A percentile compares a stretch with the other conserved stretches of the same genome.
Conservation (phyloP, 2,888 invertebrate genomes). For the Xestia rhomboidea region DNA sequence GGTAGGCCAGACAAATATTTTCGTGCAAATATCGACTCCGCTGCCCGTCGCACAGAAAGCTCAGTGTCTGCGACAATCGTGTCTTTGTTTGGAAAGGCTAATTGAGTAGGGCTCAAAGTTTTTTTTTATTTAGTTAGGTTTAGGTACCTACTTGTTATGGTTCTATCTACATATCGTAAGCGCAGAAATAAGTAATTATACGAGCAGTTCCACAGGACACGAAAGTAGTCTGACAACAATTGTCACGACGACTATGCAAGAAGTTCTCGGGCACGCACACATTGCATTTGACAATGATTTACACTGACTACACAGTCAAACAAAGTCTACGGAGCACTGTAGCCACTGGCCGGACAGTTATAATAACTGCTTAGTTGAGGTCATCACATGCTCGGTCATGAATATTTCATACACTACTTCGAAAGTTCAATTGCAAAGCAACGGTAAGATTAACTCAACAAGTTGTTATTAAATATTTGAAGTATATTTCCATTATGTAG, state of each 20-base stretch:
- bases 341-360: conserved; percentile 74
- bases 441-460: conserved; percentile 58
- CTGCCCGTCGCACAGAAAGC: conserved; percentile 2
- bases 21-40: conserved; percentile 16
- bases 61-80: background rate
- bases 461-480: conserved; percentile 62
- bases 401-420: conserved; percentile 76
- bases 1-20: conserved; percentile 50
- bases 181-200: conserved; percentile 5
- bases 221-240: conserved; percentile 68
- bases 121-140: background rate
- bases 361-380: conserved; percentile 75
- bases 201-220: conserved; percentile 48
- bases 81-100: conserved; percentile 10
- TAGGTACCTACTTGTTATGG: background rate
- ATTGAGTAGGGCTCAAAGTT: background rate
- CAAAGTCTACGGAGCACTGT: conserved; percentile 47
- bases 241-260: conserved; percentile 69
- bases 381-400: conserved; percentile 74
- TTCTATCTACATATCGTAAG: conserved; percentile 21
- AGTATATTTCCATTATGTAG: conserved; percentile 41
- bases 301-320: conserved; percentile 37
- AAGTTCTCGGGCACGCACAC: conserved; percentile 62
- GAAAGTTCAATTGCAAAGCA: conserved; percentile 66
- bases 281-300: conserved; percentile 61